Conservation (phyloP, 2,888 invertebrate genomes). For the Charanyca ferruginea region DNA sequence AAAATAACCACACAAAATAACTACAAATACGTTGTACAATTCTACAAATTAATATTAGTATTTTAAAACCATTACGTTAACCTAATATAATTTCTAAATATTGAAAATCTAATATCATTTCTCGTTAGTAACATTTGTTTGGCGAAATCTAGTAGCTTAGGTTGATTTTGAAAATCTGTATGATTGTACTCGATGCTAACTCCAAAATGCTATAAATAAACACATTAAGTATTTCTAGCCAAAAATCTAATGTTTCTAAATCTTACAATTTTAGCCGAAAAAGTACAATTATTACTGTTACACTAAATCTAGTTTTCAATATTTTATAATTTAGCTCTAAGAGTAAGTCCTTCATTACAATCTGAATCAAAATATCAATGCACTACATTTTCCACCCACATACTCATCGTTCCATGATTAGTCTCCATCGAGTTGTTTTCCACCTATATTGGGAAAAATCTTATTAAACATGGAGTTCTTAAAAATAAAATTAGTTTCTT, state of each 20-base stretch:
- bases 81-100: conserved; percentile 11
- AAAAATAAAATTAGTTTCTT: background rate
- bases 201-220: conserved; percentile 6
- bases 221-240: conserved; percentile 35
- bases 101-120: conserved; percentile 15
- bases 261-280: conserved; percentile 2
- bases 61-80: background rate
- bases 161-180: background rate
- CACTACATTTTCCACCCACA: conserved; percentile 63
- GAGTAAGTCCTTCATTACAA: conserved; percentile 6
- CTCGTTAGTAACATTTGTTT: background rate
- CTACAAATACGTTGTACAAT: conserved; percentile 27
- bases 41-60: conserved; percentile 28
- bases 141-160: background rate
- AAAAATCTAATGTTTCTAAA: conserved; percentile 15
- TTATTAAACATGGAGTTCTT: conserved; percentile 50
- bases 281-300: conserved; percentile 2
- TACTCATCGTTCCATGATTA: conserved; percentile 76
- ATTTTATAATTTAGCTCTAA: conserved; percentile 35
- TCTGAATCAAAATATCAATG: conserved; percentile 16
- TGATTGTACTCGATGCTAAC: conserved; percentile 7
- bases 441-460: conserved; percentile 76
- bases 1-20: background rate
- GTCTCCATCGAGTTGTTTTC: conserved; percentile 69
- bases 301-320: conserved; percentile 32